These are phyloP conservation scores for Pedetes capensis DNA, from an alignment of 2,113 vertebrate genomes.

Conservation along the genomic window DNA sequence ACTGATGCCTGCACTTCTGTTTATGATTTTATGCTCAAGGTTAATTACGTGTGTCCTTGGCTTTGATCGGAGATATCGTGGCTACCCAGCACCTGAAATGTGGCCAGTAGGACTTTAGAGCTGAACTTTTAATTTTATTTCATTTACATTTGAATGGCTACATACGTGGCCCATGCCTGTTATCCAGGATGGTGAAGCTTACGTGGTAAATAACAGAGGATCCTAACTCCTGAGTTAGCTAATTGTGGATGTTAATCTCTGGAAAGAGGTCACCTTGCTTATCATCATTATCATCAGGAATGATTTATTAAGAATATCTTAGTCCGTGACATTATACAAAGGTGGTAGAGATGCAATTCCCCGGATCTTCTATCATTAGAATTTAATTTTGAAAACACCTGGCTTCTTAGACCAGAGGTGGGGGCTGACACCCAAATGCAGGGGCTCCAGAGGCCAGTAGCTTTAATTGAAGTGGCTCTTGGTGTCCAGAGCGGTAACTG, in stretches of 20 bases:
- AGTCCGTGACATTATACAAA: neutral
- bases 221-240: neutral
- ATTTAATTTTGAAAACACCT: slow-evolving; percentile 1
- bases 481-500: neutral
- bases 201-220: neutral
- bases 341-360: neutral
- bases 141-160: neutral
- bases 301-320: slow-evolving; percentile 48
- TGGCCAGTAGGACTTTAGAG: neutral
- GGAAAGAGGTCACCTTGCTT: slow-evolving; percentile 31
- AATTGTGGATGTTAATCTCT: slow-evolving; percentile 22
- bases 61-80: slow-evolving; percentile 21
- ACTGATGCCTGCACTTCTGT: neutral
- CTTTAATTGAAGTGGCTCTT: neutral
- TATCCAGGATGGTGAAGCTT: rapidly evolving
- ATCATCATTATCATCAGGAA: neutral
- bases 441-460: neutral
- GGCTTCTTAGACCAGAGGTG: neutral
- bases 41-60: slow-evolving; percentile 39
- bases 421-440: neutral
- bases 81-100: neutral
- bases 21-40: slow-evolving; percentile 53
- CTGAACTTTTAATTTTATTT: neutral
- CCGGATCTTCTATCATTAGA: neutral
- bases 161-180: neutral